Percentiles rank a stretch among this genome's conserved stretches.
Conservation (phyloP, 2,797 vertebrate genomes). For the Lutjanus campechanus region DNA sequence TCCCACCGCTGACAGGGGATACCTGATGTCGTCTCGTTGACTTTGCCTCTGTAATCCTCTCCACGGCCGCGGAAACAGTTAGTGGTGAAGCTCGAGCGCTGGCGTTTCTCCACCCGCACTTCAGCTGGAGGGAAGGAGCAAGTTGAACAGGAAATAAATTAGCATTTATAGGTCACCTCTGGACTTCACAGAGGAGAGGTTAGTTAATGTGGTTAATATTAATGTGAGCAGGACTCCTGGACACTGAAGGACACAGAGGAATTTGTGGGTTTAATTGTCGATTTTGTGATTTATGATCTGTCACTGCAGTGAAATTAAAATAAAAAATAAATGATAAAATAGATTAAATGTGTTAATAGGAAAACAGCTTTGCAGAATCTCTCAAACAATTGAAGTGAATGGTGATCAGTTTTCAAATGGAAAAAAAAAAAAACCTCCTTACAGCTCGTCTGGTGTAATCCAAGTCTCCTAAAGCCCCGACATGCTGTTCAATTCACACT, state of each 20-base stretch:
- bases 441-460: too few species aligned
- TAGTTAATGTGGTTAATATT: slow-evolving; percentile 19
- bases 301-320: neutral
- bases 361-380: too few species aligned
- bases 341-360: too few species aligned
- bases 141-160: neutral
- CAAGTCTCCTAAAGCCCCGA: too few species aligned
- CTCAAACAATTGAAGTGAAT: too few species aligned
- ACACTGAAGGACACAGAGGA: slow-evolving; percentile 2
- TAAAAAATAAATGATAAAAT: too few species aligned
- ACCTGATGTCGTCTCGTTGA: slow-evolving; percentile 91
- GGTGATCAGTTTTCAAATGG: too few species aligned
- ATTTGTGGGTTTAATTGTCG: too few species aligned
- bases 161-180: neutral
- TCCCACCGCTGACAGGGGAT: slow-evolving; percentile 96
- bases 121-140: slow-evolving; percentile 78
- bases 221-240: neutral
- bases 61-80: slow-evolving; percentile 93
- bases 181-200: neutral
- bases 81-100: slow-evolving; percentile 80
- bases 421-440: too few species aligned
- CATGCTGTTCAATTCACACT: too few species aligned
- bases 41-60: slow-evolving; percentile 91
- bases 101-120: slow-evolving; percentile 79
- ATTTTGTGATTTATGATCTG: neutral